Evolutionary conservation across 2,888 invertebrate species (phyloP), one percentile per base, ranked within the genome.

Genomic region (Athalia cordata): DNA sequence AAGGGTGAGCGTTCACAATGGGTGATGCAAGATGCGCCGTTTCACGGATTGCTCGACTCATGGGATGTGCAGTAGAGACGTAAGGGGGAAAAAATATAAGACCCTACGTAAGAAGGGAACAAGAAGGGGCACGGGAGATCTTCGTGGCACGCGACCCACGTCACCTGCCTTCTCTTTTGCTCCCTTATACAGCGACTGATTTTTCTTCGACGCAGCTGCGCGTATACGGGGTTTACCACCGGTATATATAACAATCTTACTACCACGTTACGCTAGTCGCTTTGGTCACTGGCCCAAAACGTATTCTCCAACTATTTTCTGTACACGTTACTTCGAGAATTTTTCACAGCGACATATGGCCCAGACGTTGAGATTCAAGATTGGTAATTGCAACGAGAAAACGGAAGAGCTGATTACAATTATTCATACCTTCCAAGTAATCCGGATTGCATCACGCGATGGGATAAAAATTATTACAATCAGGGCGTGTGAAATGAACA

Each of bases 111-210:
- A 29, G 29, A 13, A 72, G 52, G 64, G 80, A 80, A 75, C 72
- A 79, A 79, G 79, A 80, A 81, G 78, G 74, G 79, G 82, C 29
- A 29, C 29, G 29, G 85, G 86, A 86, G 86, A 84, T 83, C 82
- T 61, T 49, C 81, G 80, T 85, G 89, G 89, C 90, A 90, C 90
- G 90, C 90, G 90, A 89, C 90, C 87, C 88, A 87, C 88, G 88
- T 89, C 90, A 90, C 90, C 90, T 90, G 90, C 88, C 84, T 47
- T 75, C 77, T 29, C 29, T 29, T 29, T 78, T 68, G 75, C 79
- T 81, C 82, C 83, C 85, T 81, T 80, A 79, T 84, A 29, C 29
- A 29, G 49, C 55, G 50, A 49, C 67, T 78, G 74, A 61, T 78
- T 80, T 77, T 77, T 77, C 76, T 52, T 45, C 59, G 55, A 77